These are phyloP conservation scores for Tholera decimalis DNA, from an alignment of 2,888 invertebrate genomes.

Conservation along the genomic window DNA sequence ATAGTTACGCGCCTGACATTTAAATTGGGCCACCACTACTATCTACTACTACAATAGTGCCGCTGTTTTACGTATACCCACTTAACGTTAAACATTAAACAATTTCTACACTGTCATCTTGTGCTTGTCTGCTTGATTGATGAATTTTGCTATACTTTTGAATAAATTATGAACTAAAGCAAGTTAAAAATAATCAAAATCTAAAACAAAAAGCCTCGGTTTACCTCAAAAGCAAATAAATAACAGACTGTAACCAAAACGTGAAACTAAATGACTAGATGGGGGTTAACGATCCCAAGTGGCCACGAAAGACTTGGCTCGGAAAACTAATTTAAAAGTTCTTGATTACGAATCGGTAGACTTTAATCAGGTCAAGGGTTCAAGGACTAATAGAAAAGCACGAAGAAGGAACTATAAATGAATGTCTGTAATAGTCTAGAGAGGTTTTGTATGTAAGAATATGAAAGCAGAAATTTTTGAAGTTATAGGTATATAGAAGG, in stretches of 20 bases:
- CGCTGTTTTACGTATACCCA: no score
- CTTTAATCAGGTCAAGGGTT: conserved; percentile 54
- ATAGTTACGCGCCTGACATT: no score
- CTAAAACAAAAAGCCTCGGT: neutral
- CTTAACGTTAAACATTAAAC: no score
- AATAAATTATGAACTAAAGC: no score
- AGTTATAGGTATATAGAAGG: no score
- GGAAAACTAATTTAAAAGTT: conserved; percentile 60
- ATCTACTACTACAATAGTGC: no score
- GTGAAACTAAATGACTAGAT: conserved; percentile 34
- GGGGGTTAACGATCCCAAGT: conserved; percentile 54
- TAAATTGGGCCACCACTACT: no score
- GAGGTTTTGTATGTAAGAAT: neutral
- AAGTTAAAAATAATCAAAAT: neutral
- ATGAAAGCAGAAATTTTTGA: no score
- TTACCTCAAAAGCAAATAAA: conserved; percentile 10
- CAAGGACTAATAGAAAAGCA: conserved; percentile 43
- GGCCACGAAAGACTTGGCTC: conserved; percentile 36
- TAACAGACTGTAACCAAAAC: conserved; percentile 20
- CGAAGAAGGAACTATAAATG: conserved; percentile 14
- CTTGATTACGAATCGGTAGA: conserved; percentile 56
- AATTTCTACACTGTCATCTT: no score
- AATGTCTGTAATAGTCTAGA: neutral
- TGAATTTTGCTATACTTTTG: no score
- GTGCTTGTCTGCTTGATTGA: no score